Evolutionary conservation across 2,888 invertebrate species (phyloP).

Genomic region (Melikaiella ostensackeni): DNA sequence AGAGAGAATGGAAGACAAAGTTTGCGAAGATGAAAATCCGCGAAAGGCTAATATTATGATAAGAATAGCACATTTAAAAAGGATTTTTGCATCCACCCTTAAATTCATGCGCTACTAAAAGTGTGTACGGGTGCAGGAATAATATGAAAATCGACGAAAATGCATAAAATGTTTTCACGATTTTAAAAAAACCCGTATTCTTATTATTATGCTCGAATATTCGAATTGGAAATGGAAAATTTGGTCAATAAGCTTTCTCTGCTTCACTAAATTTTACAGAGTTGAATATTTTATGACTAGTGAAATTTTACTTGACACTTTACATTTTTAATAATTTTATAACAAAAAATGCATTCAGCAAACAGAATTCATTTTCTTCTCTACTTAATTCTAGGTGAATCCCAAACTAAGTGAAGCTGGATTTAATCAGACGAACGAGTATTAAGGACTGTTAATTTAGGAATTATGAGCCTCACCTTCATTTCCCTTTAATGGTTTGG

Average conservation of each 20-base stretch:
- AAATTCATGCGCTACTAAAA: conserved; percentile 28
- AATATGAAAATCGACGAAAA: conserved; percentile 33
- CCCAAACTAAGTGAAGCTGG: neutral
- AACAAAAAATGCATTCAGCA: too few species aligned
- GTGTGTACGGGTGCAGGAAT: conserved; percentile 13
- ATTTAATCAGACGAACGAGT: neutral
- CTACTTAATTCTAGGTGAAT: neutral
- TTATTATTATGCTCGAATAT: neutral
- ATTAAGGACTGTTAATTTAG: neutral
- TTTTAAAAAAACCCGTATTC: neutral
- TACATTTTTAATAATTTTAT: too few species aligned
- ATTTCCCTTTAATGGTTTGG: neutral
- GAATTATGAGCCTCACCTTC: neutral
- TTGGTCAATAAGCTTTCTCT: neutral
- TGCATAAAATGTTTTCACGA: conserved; percentile 9
- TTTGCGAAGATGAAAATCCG: conserved; percentile 15
- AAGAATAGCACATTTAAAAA: conserved; percentile 24
- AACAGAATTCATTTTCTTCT: too few species aligned
- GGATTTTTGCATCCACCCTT: conserved; percentile 21
- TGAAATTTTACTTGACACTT: neutral
- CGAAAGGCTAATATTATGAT: conserved; percentile 33
- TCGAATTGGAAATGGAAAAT: neutral
- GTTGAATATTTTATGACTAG: neutral
- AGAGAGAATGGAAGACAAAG: neutral
- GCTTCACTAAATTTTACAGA: neutral